Evolutionary conservation across 2,113 vertebrate genomes (phyloP).

Genomic region (Dasyurus viverrinus): DNA sequence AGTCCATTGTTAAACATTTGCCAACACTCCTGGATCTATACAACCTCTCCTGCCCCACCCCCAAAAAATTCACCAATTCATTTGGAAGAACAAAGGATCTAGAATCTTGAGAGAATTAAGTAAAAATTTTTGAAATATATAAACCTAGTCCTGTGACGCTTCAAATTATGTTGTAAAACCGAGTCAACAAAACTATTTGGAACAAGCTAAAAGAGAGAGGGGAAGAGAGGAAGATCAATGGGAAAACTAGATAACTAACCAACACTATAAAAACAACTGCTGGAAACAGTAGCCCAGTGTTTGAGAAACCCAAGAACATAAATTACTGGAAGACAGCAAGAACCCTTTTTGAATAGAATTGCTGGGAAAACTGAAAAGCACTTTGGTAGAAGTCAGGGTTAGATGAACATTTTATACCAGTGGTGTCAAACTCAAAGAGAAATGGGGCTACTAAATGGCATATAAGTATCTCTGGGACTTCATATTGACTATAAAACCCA

Average conservation of each 20-base stretch:
- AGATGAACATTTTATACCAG: not conserved
- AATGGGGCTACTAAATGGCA: not conserved
- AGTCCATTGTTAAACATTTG: not conserved
- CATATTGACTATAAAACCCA: not conserved
- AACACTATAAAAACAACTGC: not conserved
- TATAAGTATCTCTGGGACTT: not conserved
- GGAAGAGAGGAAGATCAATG: not conserved
- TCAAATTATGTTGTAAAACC: not conserved
- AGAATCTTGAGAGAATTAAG: not conserved
- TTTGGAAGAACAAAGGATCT: not conserved
- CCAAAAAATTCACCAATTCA: not conserved
- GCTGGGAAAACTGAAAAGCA: not conserved
- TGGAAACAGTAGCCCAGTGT: not conserved
- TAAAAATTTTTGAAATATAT: not conserved
- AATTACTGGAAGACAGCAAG: not conserved
- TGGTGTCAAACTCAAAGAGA: not conserved
- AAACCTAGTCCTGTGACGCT: not conserved
- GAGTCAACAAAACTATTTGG: not conserved
- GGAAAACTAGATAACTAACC: not conserved
- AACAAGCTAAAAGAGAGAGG: not conserved
- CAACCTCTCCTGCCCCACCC: not conserved
- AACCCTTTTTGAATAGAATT: not conserved
- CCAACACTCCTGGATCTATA: not conserved
- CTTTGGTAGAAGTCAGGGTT: not conserved
- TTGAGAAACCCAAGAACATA: not conserved